phyloP scores from a whole-genome alignment of 1,140 invertebrate genomes.

The Melipona quadrifasciata region DNA sequence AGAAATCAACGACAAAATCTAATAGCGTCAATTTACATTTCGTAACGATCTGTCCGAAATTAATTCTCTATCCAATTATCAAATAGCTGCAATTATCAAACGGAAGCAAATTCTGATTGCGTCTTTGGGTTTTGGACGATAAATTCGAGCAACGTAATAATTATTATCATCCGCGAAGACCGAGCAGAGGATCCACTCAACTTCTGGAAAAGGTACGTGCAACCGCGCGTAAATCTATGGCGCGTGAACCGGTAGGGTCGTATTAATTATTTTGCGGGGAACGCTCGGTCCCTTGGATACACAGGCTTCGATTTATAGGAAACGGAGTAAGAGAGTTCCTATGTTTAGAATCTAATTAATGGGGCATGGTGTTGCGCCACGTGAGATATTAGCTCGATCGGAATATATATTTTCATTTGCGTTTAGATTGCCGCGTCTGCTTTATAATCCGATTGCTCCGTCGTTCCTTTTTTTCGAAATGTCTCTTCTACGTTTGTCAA shows the following conservation, averaged over 20 bases:
- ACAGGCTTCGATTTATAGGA: slow-evolving; percentile 38
- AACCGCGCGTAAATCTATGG: slow-evolving; percentile 30
- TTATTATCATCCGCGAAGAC: slow-evolving; percentile 48
- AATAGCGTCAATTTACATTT: neutral
- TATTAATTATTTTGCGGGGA: slow-evolving; percentile 60
- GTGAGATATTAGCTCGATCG: slow-evolving; percentile 15
- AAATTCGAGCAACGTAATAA: slow-evolving; percentile 60
- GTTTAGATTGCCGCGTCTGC: neutral
- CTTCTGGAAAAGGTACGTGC: slow-evolving; percentile 29
- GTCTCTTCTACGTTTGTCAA: neutral
- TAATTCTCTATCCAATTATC: neutral
- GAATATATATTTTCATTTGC: slow-evolving; percentile 24
- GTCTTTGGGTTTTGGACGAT: slow-evolving; percentile 32
- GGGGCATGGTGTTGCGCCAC: neutral
- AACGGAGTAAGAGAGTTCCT: slow-evolving; percentile 41
- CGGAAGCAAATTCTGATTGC: neutral
- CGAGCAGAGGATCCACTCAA: neutral
- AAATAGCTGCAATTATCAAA: neutral
- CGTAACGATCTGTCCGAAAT: neutral
- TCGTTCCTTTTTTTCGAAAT: neutral
- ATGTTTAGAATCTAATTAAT: slow-evolving; percentile 55
- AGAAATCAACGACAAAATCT: neutral
- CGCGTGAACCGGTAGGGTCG: slow-evolving; percentile 24
- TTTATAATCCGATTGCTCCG: neutral
- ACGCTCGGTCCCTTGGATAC: neutral